Evolutionary conservation across 2,888 invertebrate species (phyloP).

Genomic region (Scrobipalpa atriplicella): DNA sequence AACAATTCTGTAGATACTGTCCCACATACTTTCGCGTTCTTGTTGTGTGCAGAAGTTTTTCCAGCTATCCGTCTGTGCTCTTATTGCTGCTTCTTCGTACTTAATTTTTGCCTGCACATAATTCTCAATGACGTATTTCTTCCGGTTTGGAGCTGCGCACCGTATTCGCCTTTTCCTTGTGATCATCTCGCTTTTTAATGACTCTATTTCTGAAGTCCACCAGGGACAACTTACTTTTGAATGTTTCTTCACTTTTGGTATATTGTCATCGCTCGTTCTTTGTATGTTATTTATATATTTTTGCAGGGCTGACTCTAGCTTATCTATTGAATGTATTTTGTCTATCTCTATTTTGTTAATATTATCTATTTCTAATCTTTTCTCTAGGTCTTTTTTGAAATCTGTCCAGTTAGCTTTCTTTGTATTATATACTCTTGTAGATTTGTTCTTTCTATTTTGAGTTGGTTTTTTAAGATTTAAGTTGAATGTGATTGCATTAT

Average conservation of each 20-base stretch:
- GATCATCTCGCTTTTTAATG: neutral
- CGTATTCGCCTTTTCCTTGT: constrained; percentile 17
- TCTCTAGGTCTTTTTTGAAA: too few species aligned
- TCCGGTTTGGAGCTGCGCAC: constrained; percentile 28
- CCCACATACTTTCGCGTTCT: constrained; percentile 30
- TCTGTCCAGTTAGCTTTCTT: too few species aligned
- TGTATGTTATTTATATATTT: too few species aligned
- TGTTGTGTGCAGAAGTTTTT: constrained; percentile 31
- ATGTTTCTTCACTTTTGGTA: neutral
- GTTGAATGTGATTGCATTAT: constrained; percentile 18
- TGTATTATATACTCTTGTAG: constrained; percentile 13
- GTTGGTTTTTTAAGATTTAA: too few species aligned
- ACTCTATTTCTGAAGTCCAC: constrained; percentile 3
- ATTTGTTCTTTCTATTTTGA: too few species aligned
- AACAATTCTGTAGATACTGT: constrained; percentile 28
- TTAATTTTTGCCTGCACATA: constrained; percentile 32
- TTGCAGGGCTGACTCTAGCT: too few species aligned
- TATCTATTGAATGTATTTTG: too few species aligned
- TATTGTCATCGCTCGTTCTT: too few species aligned
- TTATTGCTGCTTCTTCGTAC: constrained; percentile 10
- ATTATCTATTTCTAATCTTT: too few species aligned
- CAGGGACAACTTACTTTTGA: constrained; percentile 2
- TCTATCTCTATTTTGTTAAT: too few species aligned
- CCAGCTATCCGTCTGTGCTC: constrained; percentile 29
- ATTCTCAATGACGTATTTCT: constrained; percentile 9